These are phyloP conservation scores for Clanis bilineata DNA, from an alignment of 2,888 invertebrate species.

Conservation along the genomic window DNA sequence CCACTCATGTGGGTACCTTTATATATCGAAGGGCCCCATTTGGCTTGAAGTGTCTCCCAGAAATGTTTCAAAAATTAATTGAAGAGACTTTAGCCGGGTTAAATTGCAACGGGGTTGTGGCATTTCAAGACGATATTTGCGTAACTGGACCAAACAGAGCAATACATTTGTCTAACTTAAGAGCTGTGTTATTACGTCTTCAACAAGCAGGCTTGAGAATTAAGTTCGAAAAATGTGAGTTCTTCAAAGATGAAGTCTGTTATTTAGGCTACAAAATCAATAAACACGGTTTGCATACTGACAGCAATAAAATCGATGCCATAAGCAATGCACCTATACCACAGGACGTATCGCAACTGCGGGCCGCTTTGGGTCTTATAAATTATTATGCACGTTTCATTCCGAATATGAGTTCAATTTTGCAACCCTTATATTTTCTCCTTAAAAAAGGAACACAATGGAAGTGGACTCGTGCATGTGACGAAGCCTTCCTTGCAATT, in stretches of 20 bases:
- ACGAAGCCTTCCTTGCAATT: too few species aligned
- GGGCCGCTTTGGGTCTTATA: conserved; percentile 28
- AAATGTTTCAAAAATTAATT: too few species aligned
- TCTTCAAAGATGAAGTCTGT: not conserved
- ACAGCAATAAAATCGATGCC: too few species aligned
- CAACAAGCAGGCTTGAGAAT: conserved; percentile 14
- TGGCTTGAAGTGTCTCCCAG: too few species aligned
- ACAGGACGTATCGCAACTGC: conserved; percentile 22
- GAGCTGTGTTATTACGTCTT: conserved; percentile 1
- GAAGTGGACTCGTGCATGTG: too few species aligned
- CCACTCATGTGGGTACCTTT: conserved; percentile 4
- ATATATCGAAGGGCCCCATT: too few species aligned
- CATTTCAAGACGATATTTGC: conserved; percentile 13
- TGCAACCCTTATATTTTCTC: conserved; percentile 26
- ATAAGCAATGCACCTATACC: conserved; percentile 22
- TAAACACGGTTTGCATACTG: conserved; percentile 24
- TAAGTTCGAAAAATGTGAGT: conserved; percentile 2
- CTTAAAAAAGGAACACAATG: conserved; percentile 19
- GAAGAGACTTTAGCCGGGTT: conserved; percentile 1
- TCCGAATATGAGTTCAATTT: conserved; percentile 25
- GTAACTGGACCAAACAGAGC: conserved; percentile 2
- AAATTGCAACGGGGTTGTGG: conserved; percentile 22
- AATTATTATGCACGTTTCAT: conserved; percentile 29
- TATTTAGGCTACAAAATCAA: conserved; percentile 26
- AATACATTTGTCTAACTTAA: conserved; percentile 5